These are phyloP conservation scores for Falco peregrinus DNA, from an alignment of 2,797 vertebrate species.

Conservation along the genomic window DNA sequence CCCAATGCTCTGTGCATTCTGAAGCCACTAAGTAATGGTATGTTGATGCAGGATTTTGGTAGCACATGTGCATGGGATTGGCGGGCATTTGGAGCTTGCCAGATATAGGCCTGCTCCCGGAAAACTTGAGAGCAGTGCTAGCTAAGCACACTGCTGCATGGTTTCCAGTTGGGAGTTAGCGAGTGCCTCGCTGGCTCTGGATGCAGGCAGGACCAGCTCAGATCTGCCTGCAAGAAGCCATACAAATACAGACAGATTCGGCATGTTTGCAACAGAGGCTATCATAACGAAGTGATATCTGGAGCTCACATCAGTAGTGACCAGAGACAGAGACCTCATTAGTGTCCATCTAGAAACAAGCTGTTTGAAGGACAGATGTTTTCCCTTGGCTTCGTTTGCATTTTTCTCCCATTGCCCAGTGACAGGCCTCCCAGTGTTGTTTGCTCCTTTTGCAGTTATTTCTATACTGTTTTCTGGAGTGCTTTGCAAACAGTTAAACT, in stretches of 20 bases:
- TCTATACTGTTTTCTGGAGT: neutral
- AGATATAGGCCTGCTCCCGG: neutral
- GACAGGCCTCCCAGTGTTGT: neutral
- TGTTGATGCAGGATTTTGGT: accelerated
- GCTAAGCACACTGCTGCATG: neutral
- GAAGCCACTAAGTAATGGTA: neutral
- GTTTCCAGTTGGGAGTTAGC: neutral
- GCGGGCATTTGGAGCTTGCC: neutral
- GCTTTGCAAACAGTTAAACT: neutral
- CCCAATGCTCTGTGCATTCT: neutral
- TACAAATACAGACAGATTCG: neutral
- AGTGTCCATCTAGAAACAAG: neutral
- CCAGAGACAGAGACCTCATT: neutral
- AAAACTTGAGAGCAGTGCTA: neutral
- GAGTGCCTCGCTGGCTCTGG: neutral
- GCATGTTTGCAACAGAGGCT: neutral
- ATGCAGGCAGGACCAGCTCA: neutral
- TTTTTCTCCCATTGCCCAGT: neutral
- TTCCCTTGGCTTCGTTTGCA: neutral
- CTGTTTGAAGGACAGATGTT: neutral
- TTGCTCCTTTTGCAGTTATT: neutral
- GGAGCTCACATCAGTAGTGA: neutral
- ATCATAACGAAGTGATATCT: neutral
- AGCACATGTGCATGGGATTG: neutral
- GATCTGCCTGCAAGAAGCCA: neutral